Evolutionary conservation across 1,140 invertebrate genomes (phyloP), one percentile per base, ranked within the genome.

Genomic region (Protaetia brevitarsis): DNA sequence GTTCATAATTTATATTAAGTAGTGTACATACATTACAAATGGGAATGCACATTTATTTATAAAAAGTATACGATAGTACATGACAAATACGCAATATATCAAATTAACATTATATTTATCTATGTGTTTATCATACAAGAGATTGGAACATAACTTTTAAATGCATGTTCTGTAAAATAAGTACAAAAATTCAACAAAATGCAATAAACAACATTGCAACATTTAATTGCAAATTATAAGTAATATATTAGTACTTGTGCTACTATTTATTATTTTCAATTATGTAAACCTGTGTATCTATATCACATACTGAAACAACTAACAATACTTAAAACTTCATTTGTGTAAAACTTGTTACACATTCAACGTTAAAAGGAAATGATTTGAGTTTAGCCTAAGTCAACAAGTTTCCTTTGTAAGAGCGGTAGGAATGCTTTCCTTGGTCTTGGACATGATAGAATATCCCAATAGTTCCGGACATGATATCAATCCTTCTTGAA

Each of bases 391-490:
- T 51, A 51, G 41, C 41, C 19, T 19, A 26, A 23, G 27, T 62
- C 62, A 64, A 64, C 62, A 45, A 2, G 26, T 21, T 58, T 82
- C 86, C 76, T 87, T 88, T 65, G 80, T 83, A 66, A 89, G 83
- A 5, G 88, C 88, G 58, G 82, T 81, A 67, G 91, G 91, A 82
- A 93, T 89, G 76, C 85, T 86, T 79, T 93, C 90, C 76, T 88
- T 86, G 66, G 91, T 93, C 82, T 90, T 92, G 61, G 88, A 88
- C 66, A 85, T 86, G 60, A 84, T 84, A 72, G 84, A 86, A 61
- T 84, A 83, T 27, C 92, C 93, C 2, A 93, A 79, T 63, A 95
- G 82, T 67, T 89, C 87, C 5, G 92, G 89, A 77, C 91, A 93
- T 1, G 87, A 76, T 19, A 88, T 76, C 59, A 83, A 81, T 13